Percentiles rank a stretch among this genome's conserved stretches.
These are phyloP conservation scores for Bombus fervidus DNA, from an alignment of 1,140 invertebrate genomes.

Conservation along the genomic window DNA sequence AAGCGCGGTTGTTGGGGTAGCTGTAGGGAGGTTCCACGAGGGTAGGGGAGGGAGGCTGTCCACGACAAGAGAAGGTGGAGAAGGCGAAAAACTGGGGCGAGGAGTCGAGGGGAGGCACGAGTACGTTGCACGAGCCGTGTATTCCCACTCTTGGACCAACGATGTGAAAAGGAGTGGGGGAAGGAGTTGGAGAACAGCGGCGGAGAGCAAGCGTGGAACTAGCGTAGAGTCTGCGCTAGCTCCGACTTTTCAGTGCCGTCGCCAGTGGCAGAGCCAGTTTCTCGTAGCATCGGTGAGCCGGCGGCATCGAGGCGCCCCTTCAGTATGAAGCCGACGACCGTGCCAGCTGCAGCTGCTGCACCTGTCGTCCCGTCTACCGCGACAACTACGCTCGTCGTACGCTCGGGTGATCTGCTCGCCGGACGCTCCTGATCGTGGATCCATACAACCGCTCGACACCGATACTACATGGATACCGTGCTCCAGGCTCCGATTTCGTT, in stretches of 20 bases:
- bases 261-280: slow-evolving; percentile 58
- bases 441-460: background rate
- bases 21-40: background rate
- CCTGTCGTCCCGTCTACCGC: slow-evolving; percentile 60
- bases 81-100: background rate
- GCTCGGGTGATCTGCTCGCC: slow-evolving; percentile 1
- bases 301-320: slow-evolving; percentile 68
- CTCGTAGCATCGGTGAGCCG: slow-evolving; percentile 62
- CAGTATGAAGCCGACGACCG: slow-evolving; percentile 79
- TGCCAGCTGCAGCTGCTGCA: slow-evolving; percentile 73
- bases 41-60: background rate
- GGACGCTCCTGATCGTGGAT: slow-evolving; percentile 8
- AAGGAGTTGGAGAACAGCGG: slow-evolving; percentile 54
- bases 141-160: background rate
- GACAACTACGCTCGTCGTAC: slow-evolving; percentile 20
- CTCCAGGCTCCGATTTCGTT: slow-evolving; percentile 36
- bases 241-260: slow-evolving; percentile 57
- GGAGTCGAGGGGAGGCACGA: background rate
- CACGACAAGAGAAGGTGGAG: slow-evolving; percentile 9
- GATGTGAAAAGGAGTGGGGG: slow-evolving; percentile 12
- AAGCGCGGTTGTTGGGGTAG: too few relatives aligned
- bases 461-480: slow-evolving; percentile 43
- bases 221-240: slow-evolving; percentile 51
- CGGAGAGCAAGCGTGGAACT: slow-evolving; percentile 64
- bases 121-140: background rate